A percentile compares a stretch with the other conserved stretches of the same genome.
phyloP scores from a whole-genome alignment of 1,140 invertebrate genomes.

The Drosophila littoralis region DNA sequence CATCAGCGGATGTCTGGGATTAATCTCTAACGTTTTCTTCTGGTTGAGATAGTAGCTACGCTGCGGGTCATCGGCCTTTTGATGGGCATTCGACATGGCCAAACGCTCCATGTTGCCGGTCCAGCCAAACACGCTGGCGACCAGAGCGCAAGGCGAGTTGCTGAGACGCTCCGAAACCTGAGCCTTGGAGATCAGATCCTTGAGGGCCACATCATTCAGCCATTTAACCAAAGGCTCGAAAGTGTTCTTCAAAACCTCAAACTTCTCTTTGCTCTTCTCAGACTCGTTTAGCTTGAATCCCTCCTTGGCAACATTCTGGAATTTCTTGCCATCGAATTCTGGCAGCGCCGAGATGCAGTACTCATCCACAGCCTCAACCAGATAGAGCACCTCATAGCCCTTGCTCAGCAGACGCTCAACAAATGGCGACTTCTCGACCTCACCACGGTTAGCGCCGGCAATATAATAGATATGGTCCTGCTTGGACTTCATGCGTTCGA shows the following conservation, averaged over 20 bases:
- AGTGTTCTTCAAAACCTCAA: slow-evolving; percentile 91
- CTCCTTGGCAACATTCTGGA: slow-evolving; percentile 99
- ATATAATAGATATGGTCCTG: slow-evolving; percentile 99
- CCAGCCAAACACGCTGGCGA: slow-evolving; percentile 99
- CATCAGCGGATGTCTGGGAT: slow-evolving; percentile 98
- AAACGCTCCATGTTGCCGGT: slow-evolving; percentile 99
- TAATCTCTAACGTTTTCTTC: slow-evolving; percentile 99
- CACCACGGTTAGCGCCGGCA: slow-evolving; percentile 94
- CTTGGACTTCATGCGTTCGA: slow-evolving; percentile 98
- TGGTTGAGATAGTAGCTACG: slow-evolving; percentile 96
- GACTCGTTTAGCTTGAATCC: slow-evolving; percentile 95
- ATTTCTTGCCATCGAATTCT: slow-evolving; percentile 99
- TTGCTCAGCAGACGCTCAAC: slow-evolving; percentile 96
- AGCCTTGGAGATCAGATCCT: slow-evolving; percentile 93
- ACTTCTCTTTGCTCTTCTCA: slow-evolving; percentile 92
- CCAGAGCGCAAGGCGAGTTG: slow-evolving; percentile 97
- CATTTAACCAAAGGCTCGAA: slow-evolving; percentile 97
- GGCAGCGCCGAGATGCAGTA: slow-evolving; percentile 98
- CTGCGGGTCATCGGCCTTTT: slow-evolving; percentile 97
- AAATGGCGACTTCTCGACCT: slow-evolving; percentile 97
- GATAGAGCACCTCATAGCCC: slow-evolving; percentile 98
- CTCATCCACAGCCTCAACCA: slow-evolving; percentile 99
- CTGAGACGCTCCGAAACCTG: slow-evolving; percentile 95
- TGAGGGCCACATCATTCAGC: slow-evolving; percentile 94
- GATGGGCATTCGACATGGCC: slow-evolving; percentile 98